Base-by-base conservation (phyloP, 2,113 vertebrate genomes). In the Turnix velox region DNA sequence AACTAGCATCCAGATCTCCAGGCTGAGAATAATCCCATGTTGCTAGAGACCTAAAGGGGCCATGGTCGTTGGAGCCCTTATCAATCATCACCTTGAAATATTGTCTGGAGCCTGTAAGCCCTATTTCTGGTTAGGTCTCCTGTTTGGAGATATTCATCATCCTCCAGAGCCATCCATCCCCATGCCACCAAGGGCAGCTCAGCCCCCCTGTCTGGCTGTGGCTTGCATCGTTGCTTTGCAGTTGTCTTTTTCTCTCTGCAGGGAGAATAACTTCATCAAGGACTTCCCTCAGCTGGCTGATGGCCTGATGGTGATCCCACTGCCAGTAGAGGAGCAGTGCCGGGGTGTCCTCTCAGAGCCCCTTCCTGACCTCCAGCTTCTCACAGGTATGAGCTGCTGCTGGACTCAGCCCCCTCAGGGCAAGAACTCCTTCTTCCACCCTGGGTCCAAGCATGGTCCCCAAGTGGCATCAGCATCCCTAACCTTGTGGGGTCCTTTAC, bases 201-300 rank as follows among this genome's bases (percentile, higher is more conserved):
- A 23, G 59, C 74, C 43, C 31, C 8, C 0, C 63, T 63, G 52
- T 84, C 92, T 0, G 22, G 68, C 86, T 1, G 2, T 76, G 59
- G 39, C 82, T 93, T 92, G 84, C 67, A 76, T 90, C 58, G 58
- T 93, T 88, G 43, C 55, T 91, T 87, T 96, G 88, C 91, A 91
- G 92, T 94, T 93, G 76, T 94, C 49, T 97, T 92, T 97, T 97
- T 95, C 88, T 96, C 90, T 96, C 93, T 91, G 75, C 98, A 99
- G 99, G 96, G 99, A 99, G 97, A 99, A 99, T 93, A 99, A 99
- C 97, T 99, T 99, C 97, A 99, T 99, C 95, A 99, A 99, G 97
- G 99, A 99, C 91, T 99, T 99, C 49, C 99, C 99, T 2, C 99
- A 99, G 97, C 97, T 99, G 71, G 99, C 99, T 0, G 99, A 99